Evolutionary conservation across 2,797 vertebrate species (phyloP), one percentile per base, ranked within the genome.

Genomic region (Chloroceryle inda): DNA sequence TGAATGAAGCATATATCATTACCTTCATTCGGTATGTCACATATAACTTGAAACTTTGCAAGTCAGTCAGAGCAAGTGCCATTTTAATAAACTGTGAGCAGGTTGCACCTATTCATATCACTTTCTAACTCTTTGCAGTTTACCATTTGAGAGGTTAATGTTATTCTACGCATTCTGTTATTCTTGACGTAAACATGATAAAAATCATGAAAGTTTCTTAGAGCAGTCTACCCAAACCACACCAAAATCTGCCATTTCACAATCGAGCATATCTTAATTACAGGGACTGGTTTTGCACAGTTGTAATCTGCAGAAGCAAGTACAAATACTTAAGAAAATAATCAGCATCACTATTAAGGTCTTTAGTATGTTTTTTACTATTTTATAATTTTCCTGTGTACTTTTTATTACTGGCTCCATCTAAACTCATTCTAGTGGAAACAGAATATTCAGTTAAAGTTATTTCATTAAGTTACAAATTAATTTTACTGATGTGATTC

Each of bases 1-100:
- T 97, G 97, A 98, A 97, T 95, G 96, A 97, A 95, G 85, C 94
- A 81, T 96, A 97, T 98, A 98, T 97, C 85, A 96, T 98, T 98
- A 98, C 97, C 92, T 92, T 90, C 95, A 96, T 97, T 97, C 96
- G 97, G 38, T 82, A 94, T 83, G 92, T 92, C 93, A 97, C 87
- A 89, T 97, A 98, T 91, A 97, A 97, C 74, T 91, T 89, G 92
- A 98, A 96, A 59, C 96, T 97, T 92, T 97, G 93, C 90, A 96
- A 97, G 69, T 80, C 74, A 75, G 81, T 96, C 94, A 94, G 84
- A 97, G 81, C 85, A 93, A 94, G 67, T 93, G 92, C 69, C 84
- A 91, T 86, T 55, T 95, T 98, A 97, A 97, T 97, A 92, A 96
- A 73, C 94, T 97, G 89, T 94, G 68, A 89, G 74, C 63, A 91